Evolutionary conservation across 2,888 invertebrate species (phyloP).

Genomic region (Leucophenga montana): DNA sequence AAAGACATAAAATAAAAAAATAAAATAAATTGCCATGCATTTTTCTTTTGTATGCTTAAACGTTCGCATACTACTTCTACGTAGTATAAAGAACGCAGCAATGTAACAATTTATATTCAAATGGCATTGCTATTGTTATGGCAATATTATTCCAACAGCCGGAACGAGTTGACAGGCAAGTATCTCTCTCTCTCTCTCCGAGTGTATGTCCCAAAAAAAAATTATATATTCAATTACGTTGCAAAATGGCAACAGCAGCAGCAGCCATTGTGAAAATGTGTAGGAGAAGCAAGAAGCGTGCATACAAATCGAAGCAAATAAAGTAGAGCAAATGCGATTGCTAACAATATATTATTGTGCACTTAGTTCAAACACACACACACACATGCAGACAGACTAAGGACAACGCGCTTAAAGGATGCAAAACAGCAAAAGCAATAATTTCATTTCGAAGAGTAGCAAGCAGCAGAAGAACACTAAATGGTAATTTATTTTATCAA

Average conservation of each 20-base stretch:
- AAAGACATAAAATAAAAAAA: neutral
- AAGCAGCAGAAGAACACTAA: slow-evolving; percentile 55
- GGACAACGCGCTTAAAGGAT: slow-evolving; percentile 45
- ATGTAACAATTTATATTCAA: slow-evolving; percentile 59
- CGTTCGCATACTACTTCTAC: too few relatives aligned
- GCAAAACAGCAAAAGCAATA: slow-evolving; percentile 58
- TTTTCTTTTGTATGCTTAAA: neutral
- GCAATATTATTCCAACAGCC: slow-evolving; percentile 11
- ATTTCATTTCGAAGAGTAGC: slow-evolving; percentile 58
- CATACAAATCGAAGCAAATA: slow-evolving; percentile 54
- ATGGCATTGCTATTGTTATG: slow-evolving; percentile 44
- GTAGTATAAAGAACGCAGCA: neutral
- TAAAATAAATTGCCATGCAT: slow-evolving; percentile 10
- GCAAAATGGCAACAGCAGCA: slow-evolving; percentile 13
- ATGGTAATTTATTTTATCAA: slow-evolving; percentile 66
- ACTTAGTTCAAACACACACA: slow-evolving; percentile 43
- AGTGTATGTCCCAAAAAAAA: slow-evolving; percentile 45
- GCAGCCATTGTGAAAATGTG: neutral
- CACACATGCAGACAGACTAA: neutral
- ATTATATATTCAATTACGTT: slow-evolving; percentile 63
- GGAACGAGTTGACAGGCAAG: too few relatives aligned
- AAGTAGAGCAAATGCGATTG: slow-evolving; percentile 64
- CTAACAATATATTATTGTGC: slow-evolving; percentile 66
- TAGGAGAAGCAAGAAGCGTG: slow-evolving; percentile 41
- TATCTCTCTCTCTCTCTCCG: neutral